Conservation (phyloP, 1,140 invertebrate species). For the Atopsyche davidsoni region DNA sequence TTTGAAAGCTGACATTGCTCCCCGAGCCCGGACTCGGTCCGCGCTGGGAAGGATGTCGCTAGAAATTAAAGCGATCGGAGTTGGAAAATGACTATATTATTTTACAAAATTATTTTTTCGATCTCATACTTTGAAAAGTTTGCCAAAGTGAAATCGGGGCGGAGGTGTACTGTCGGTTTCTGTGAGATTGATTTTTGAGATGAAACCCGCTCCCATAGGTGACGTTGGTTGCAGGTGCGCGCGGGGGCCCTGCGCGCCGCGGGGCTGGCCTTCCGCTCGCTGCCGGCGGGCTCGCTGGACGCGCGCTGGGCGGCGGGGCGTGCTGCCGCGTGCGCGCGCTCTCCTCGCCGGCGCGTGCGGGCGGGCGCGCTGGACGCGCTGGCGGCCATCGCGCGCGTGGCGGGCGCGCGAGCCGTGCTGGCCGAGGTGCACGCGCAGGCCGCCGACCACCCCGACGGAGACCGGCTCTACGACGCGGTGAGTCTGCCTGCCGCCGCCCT, state of each 20-base stretch:
- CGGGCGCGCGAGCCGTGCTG: constrained; percentile 50
- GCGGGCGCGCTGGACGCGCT: constrained; percentile 76
- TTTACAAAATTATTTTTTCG: too few relatives aligned
- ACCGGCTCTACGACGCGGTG: constrained; percentile 47
- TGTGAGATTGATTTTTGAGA: too few relatives aligned
- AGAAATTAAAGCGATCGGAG: too few relatives aligned
- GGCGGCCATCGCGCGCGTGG: constrained; percentile 69
- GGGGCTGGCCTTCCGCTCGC: constrained; percentile 69
- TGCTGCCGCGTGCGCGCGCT: constrained; percentile 52
- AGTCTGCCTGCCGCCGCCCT: constrained; percentile 1
- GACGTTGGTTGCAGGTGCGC: constrained; percentile 61
- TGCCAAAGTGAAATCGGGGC: too few relatives aligned
- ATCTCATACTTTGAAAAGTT: too few relatives aligned
- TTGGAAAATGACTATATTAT: too few relatives aligned
- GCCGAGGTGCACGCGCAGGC: constrained; percentile 44
- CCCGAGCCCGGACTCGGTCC: too few relatives aligned
- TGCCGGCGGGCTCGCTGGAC: constrained; percentile 77
- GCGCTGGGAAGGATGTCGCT: too few relatives aligned
- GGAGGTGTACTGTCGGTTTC: too few relatives aligned
- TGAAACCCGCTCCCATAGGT: too few relatives aligned
- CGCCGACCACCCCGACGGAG: constrained; percentile 39
- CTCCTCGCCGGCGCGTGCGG: constrained; percentile 61
- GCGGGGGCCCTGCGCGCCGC: constrained; percentile 73
- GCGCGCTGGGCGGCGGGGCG: constrained; percentile 53
- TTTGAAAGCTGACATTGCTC: too few relatives aligned